Evolutionary conservation across 2,113 vertebrate genomes (phyloP), one percentile per base, ranked within the genome.

Genomic region (Struthidea cinerea): DNA sequence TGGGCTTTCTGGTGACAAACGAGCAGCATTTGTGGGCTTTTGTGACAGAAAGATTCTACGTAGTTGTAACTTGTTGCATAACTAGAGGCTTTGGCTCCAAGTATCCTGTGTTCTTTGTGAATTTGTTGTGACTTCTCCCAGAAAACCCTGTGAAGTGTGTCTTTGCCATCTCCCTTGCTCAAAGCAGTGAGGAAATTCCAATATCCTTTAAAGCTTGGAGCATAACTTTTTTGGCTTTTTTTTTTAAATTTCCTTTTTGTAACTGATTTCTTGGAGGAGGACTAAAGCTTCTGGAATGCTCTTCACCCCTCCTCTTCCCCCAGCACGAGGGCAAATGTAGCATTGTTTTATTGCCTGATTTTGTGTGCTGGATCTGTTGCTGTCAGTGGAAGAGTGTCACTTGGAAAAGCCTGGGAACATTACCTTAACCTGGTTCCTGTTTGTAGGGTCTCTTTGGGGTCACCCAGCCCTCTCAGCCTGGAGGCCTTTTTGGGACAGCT

Each of bases 371-470:
- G 5, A 28, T 33, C 4, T 61, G 17, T 30, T 17, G 4, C 24
- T 12, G 4, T 18, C 39, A 23, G 47, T 14, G 52, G n/a, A 24
- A 15, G 24, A n/a, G n/a, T n/a, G n/a, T n/a, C n/a, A 4, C 61
- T 23, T n/a, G 2, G 6, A 16, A 10, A 60, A 53, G 60, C 11
- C 6, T 32, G 50, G 27, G 55, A 41, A 65, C 23, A 0, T 67
- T 37, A 16, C 81, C 77, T 89, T 95, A 93, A 89, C 70, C n/a
- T 14, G 4, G 26, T 94, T 96, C 49, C 49, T 73, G 53, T 85
- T 87, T 65, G 4, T 95, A 99, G 99, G 99, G 99, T 92, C 95
- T 99, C 68, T 99, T 99, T 89, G 99, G 99, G 55, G 99, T 98
- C 84, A 98, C 98, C 0, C 98, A 98, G 13, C 97, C 99, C 16